A percentile compares a stretch with the other conserved stretches of the same genome.
Conservation (phyloP, 2,888 invertebrate species). For the Nezara viridula region DNA sequence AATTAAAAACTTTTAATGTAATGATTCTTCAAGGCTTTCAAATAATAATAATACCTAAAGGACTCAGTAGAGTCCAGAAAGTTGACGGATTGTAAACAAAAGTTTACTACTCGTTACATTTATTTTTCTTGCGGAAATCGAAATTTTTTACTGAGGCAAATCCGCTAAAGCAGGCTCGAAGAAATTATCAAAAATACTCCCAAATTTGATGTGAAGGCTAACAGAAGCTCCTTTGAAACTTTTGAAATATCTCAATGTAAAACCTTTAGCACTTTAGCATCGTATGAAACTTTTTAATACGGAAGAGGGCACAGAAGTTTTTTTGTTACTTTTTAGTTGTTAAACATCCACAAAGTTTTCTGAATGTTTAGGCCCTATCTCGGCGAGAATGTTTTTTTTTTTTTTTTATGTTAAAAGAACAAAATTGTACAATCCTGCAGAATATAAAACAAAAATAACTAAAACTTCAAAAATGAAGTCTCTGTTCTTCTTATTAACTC, state of each 20-base stretch:
- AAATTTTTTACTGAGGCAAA: too few relatives aligned
- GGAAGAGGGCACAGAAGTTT: conserved; percentile 3
- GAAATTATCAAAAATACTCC: not conserved
- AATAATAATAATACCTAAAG: too few relatives aligned
- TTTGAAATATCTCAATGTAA: conserved; percentile 5
- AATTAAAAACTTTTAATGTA: too few relatives aligned
- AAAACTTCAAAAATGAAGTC: not conserved
- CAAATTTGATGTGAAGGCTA: not conserved
- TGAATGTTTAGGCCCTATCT: not conserved
- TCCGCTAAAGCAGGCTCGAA: too few relatives aligned
- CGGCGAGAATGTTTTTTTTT: not conserved
- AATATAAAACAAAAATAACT: not conserved
- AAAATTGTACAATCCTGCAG: not conserved
- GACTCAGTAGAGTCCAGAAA: too few relatives aligned
- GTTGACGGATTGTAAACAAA: too few relatives aligned
- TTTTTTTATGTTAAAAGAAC: not conserved
- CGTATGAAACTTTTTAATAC: not conserved
- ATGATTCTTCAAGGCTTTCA: too few relatives aligned
- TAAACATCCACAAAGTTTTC: not conserved
- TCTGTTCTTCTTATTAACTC: not conserved
- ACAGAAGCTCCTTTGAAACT: not conserved
- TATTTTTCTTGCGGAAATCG: too few relatives aligned
- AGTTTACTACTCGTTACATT: too few relatives aligned
- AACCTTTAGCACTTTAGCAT: not conserved
- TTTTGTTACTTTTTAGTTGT: not conserved